These are phyloP conservation scores for Drosophila sordidula DNA, from an alignment of 2,888 invertebrate genomes.

Conservation along the genomic window DNA sequence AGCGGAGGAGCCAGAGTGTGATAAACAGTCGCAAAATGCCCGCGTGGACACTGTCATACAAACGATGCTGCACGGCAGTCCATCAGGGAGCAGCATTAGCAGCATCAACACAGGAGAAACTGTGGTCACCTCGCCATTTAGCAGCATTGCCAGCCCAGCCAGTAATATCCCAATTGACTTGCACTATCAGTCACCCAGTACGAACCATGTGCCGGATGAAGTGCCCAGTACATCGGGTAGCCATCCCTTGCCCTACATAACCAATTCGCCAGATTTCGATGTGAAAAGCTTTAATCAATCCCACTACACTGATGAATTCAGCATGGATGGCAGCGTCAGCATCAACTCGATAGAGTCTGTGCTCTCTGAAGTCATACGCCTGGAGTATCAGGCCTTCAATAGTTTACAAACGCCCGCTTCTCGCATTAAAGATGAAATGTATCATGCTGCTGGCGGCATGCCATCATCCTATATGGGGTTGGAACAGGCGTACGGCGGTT, in stretches of 20 bases:
- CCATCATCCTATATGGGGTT: constrained; percentile 21
- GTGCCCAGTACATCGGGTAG: constrained; percentile 68
- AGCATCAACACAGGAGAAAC: constrained; percentile 42
- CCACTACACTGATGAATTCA: constrained; percentile 61
- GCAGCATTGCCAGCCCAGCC: constrained; percentile 50
- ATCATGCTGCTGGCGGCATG: constrained; percentile 55
- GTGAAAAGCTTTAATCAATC: constrained; percentile 72
- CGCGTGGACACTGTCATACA: constrained; percentile 73
- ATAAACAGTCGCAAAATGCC: constrained; percentile 35
- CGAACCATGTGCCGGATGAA: constrained; percentile 50
- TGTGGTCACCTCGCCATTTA: constrained; percentile 45
- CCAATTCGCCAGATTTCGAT: constrained; percentile 71
- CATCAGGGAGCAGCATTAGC: constrained; percentile 48
- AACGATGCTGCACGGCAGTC: constrained; percentile 68
- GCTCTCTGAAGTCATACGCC: constrained; percentile 92
- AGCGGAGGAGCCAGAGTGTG: constrained; percentile 23
- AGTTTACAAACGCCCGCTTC: constrained; percentile 65
- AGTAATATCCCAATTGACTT: constrained; percentile 57
- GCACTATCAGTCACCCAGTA: constrained; percentile 67
- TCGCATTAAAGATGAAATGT: constrained; percentile 76
- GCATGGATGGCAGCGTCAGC: constrained; percentile 59
- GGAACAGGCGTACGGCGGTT: constrained; percentile 41
- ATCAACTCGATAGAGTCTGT: constrained; percentile 91
- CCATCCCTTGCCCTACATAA: constrained; percentile 51
- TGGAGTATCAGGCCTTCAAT: constrained; percentile 90